Evolutionary conservation across 2,888 invertebrate species (phyloP), one percentile per base, ranked within the genome.

Genomic region (Plebejus melissa): DNA sequence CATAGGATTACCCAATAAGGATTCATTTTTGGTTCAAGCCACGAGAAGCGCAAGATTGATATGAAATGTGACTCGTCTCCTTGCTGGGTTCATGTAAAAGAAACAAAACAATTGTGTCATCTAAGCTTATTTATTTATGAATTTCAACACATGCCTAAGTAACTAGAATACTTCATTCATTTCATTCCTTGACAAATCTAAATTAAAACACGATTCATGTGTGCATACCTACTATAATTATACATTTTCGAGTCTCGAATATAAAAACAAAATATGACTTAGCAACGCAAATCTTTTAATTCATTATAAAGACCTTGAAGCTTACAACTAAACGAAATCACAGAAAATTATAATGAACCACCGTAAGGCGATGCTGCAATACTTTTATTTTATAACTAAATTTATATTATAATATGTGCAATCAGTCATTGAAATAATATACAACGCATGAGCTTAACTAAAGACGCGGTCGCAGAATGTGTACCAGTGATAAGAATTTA

Each of bases 101-200:
- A 77, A 78, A 77, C 38, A 54, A 76, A 71, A 4, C 54, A 54
- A 54, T 13, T 54, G 57, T 74, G 65, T 50, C 50, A 75, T 78
- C 77, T 78, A 77, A 69, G 76, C 69, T 78, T 77, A 78, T 79
- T 78, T 78, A 78, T 77, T 79, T 13, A 76, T 75, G 76, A 76
- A 71, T 78, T 76, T 74, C 71, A 78, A 77, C 76, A 76, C 74
- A 78, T 74, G 2, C 32, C 32, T 32, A 72, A 74, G 76, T 74
- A 76, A 76, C 50, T 60, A 75, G 75, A 75, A 65, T 76, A 76
- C 74, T 76, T 75, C 76, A 76, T 32, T 75, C 72, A 76, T 70
- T 70, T 74, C 75, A 75, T 75, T 75, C 71, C 75, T 74, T 69
- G 74, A 65, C 22, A 54, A 54, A 76, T 72, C 76, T 70, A 77